Base-by-base conservation (phyloP, 2,888 invertebrate genomes). In the Tricholauxania praeusta region DNA sequence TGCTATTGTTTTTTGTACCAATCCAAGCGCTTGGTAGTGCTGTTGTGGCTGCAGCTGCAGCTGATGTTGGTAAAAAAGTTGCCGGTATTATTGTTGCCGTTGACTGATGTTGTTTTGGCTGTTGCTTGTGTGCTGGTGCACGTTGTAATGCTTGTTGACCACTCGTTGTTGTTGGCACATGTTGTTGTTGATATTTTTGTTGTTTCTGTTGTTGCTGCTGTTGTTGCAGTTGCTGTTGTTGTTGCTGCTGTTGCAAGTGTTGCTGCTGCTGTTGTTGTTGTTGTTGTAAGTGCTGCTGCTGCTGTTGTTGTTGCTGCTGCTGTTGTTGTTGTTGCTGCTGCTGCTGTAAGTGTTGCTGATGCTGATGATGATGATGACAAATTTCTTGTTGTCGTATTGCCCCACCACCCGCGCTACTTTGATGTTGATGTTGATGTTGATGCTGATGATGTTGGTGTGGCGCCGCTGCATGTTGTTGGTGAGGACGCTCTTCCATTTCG, bases 321-420 rank as follows among this genome's bases (percentile, higher is more conserved):
- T 75, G 79, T 22, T 79, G 78, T 65, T 80, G 80, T 17, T 79
- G 79, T 52, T 79, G 82, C 14, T 82, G 82, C 19, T 82, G 82
- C 14, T 84, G 83, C 55, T 83, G 84, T 62, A 82, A 80, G 48
- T 86, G 85, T 75, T 86, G 85, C 72, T 85, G 85, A 65, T 87
- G 86, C 77, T 86, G 86, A 73, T 86, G 84, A 78, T 86, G 86
- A 76, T 85, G 84, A 74, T 84, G 85, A 77, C 85, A 87, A 59
- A 82, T 78, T 77, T 82, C 81, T 68, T 80, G 80, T 60, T 76
- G 69, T 52, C 51, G 67, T 59, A 6, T 52, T 51, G 62, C 8
- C 15, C 39, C 32, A 49, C 74, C 63, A 77, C 80, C 52, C 10
- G 22, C 71, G 48, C 73, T 76, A 70, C 73, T 75, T 63, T 76